Conservation (phyloP, 2,888 invertebrate species). For the Drosophila borealis region DNA sequence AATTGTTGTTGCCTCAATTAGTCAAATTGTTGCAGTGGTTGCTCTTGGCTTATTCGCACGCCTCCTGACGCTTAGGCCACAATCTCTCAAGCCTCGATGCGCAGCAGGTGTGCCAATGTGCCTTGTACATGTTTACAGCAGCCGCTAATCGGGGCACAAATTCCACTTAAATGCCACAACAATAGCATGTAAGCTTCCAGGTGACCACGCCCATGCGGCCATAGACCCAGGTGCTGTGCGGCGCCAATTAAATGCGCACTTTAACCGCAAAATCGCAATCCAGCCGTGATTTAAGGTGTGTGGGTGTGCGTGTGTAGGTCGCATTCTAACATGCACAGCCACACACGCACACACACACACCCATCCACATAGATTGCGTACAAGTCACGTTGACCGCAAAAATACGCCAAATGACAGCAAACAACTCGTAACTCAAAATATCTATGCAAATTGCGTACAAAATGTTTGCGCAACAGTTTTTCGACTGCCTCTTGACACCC, state of each 20-base stretch:
- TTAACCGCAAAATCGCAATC: conserved; percentile 51
- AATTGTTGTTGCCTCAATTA: conserved; percentile 46
- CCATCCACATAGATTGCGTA: conserved; percentile 8
- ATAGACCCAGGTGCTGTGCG: conserved; percentile 26
- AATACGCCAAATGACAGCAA: conserved; percentile 27
- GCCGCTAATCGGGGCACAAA: conserved; percentile 70
- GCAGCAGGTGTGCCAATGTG: conserved; percentile 41
- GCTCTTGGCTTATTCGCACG: conserved; percentile 16
- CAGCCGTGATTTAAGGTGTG: conserved; percentile 36
- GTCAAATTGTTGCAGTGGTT: conserved; percentile 28
- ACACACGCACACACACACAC: not conserved
- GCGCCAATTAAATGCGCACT: conserved; percentile 56
- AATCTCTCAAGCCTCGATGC: conserved; percentile 61
- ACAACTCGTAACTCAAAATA: conserved; percentile 42
- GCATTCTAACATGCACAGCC: no score
- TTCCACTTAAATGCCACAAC: conserved; percentile 67
- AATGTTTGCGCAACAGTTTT: conserved; percentile 66
- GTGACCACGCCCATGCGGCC: conserved; percentile 15
- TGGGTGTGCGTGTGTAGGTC: conserved; percentile 10
- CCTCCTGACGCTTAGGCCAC: conserved; percentile 34
- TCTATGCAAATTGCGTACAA: conserved; percentile 52
- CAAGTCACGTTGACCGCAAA: conserved; percentile 45
- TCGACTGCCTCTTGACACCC: conserved; percentile 12
- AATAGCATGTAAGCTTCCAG: conserved; percentile 46
- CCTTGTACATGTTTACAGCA: conserved; percentile 37